These are phyloP conservation scores for Acronicta alni DNA, from an alignment of 2,888 invertebrate genomes.

Conservation along the genomic window DNA sequence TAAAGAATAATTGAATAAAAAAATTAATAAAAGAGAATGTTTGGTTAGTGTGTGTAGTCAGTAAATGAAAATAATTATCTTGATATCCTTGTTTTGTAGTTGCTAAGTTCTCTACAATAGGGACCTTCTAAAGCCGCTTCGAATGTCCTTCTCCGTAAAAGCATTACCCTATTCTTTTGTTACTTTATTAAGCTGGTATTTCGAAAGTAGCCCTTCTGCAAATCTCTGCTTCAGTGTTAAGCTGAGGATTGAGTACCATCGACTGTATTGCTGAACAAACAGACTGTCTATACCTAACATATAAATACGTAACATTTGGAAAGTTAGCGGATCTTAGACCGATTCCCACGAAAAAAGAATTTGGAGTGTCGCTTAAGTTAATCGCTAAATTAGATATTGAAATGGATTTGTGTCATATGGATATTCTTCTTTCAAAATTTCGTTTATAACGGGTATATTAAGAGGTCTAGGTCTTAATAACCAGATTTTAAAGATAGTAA, in stretches of 20 bases:
- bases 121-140: no score
- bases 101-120: no score
- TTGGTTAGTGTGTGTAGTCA: no score
- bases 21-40: no score
- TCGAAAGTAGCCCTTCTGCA: no score
- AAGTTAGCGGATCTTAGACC: slow-evolving; percentile 43
- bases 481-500: no score
- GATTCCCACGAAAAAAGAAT: slow-evolving; percentile 42
- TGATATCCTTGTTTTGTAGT: no score
- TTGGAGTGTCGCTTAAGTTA: slow-evolving; percentile 25
- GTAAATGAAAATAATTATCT: no score
- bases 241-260: slow-evolving; percentile 8
- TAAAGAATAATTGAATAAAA: no score
- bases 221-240: not conserved
- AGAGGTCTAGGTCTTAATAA: not conserved
- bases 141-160: no score
- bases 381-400: not conserved
- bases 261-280: slow-evolving; percentile 23
- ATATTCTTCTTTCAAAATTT: not conserved
- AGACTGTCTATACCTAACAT: slow-evolving; percentile 21
- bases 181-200: no score
- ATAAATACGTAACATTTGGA: slow-evolving; percentile 47
- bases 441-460: not conserved
- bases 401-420: slow-evolving; percentile 2
- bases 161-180: no score